Evolutionary conservation across 2,888 invertebrate genomes (phyloP).

Genomic region (Aleiodes testaceus): DNA sequence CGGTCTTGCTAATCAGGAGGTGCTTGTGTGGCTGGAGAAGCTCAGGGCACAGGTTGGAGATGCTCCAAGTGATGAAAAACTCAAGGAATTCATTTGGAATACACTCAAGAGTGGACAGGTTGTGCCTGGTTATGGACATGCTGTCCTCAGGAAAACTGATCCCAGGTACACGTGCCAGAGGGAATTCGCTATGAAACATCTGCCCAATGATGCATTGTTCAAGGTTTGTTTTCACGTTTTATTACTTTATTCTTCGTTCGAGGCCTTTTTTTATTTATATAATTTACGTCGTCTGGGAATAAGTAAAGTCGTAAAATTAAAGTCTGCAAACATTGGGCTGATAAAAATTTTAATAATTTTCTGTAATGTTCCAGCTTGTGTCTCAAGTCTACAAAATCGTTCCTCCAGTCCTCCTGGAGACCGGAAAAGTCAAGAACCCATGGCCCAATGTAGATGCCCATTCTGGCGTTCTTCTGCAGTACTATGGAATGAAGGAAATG

Average conservation of each 20-base stretch:
- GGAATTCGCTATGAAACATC: constrained; percentile 93
- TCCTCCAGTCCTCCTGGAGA: constrained; percentile 91
- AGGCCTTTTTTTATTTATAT: too few species aligned
- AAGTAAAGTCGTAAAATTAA: too few species aligned
- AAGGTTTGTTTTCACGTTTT: constrained; percentile 74
- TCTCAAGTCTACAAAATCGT: constrained; percentile 93
- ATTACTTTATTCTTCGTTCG: too few species aligned
- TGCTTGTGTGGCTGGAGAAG: constrained; percentile 93
- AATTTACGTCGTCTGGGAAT: too few species aligned
- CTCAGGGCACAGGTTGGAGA: constrained; percentile 89
- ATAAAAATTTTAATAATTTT: not conserved
- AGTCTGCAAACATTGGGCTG: too few species aligned
- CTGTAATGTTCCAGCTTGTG: constrained; percentile 78
- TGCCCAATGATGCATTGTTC: constrained; percentile 93
- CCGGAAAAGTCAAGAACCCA: constrained; percentile 97
- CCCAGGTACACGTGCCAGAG: constrained; percentile 94
- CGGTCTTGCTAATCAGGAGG: constrained; percentile 95
- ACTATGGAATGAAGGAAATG: constrained; percentile 92
- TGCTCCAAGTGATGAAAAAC: constrained; percentile 89
- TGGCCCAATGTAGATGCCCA: constrained; percentile 99
- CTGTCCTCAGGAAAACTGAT: constrained; percentile 96
- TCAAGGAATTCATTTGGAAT: constrained; percentile 98
- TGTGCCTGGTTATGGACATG: constrained; percentile 98
- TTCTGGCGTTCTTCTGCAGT: constrained; percentile 84
- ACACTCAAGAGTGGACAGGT: constrained; percentile 96